A percentile compares a stretch with the other conserved stretches of the same genome.
Evolutionary conservation across 2,888 invertebrate species (phyloP).

Genomic region (Cataglyphis rosenhaueri): DNA sequence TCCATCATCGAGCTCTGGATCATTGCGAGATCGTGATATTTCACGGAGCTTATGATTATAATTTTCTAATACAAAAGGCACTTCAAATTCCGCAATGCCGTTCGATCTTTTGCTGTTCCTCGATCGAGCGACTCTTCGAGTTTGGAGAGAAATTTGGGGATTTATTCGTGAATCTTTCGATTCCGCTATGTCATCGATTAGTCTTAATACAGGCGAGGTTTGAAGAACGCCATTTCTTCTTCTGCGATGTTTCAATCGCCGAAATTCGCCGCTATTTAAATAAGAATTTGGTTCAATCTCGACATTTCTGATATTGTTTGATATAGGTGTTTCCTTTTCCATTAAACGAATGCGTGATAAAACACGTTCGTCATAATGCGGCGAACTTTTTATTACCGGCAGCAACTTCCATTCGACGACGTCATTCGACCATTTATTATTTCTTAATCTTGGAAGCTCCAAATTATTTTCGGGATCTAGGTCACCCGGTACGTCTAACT

Average conservation of each 20-base stretch:
- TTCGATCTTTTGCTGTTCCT: not conserved
- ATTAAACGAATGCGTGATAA: slow-evolving; percentile 17
- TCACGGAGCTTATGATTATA: not conserved
- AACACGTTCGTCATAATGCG: not conserved
- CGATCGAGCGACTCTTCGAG: not conserved
- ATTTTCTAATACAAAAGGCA: not conserved
- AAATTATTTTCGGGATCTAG: slow-evolving; percentile 41
- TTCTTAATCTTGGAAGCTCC: slow-evolving; percentile 32
- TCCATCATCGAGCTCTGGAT: not conserved
- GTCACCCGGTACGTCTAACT: slow-evolving; percentile 26
- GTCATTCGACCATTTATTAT: slow-evolving; percentile 31
- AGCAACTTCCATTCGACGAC: slow-evolving; percentile 32
- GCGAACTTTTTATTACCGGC: slow-evolving; percentile 31
- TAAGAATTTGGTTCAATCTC: not conserved
- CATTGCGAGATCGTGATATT: not conserved
- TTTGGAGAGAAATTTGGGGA: not conserved
- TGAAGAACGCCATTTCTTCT: not conserved
- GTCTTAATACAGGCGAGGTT: not conserved
- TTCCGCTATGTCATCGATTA: not conserved
- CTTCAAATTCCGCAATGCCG: not conserved
- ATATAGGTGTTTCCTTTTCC: not conserved
- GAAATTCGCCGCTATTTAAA: not conserved
- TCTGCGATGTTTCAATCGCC: not conserved
- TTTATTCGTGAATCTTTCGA: not conserved
- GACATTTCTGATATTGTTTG: not conserved